Conservation (phyloP, 2,113 vertebrate species). For the Seriola quinqueradiata region DNA sequence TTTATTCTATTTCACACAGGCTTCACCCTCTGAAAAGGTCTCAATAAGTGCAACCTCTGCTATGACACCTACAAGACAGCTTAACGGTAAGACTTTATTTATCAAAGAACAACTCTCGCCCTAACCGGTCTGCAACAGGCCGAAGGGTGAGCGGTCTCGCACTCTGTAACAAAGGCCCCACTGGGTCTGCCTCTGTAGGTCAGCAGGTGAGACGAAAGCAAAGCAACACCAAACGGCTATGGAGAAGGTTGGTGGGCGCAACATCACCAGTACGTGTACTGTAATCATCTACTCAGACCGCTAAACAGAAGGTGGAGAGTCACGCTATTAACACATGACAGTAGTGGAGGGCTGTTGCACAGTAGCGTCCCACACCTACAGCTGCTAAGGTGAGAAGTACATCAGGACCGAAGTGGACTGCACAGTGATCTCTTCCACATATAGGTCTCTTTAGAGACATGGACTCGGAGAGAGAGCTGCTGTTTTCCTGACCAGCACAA, state of each 20-base stretch:
- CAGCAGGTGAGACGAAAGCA: background rate
- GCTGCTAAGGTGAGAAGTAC: constrained; percentile 9
- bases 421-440: background rate
- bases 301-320: constrained; percentile 34
- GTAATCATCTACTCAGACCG: constrained; percentile 22
- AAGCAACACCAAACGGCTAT: background rate
- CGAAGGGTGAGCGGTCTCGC: background rate
- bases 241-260: background rate
- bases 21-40: background rate
- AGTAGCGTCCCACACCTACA: constrained; percentile 20
- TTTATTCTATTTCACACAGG: constrained; percentile 14
- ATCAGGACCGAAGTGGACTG: constrained; percentile 4
- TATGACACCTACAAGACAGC: constrained; percentile 17
- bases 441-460: background rate
- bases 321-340: constrained; percentile 30
- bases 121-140: background rate
- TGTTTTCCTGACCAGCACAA: background rate
- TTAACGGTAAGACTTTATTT: background rate
- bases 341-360: constrained; percentile 21
- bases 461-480: background rate
- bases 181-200: background rate
- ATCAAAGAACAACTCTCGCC: constrained; percentile 10
- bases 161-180: background rate
- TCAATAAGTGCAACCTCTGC: background rate
- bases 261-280: constrained; percentile 2